Percentiles rank a stretch among this genome's conserved stretches.
Evolutionary conservation across 1,140 invertebrate genomes (phyloP).

Genomic region (Macrotrachela quadricornifera): DNA sequence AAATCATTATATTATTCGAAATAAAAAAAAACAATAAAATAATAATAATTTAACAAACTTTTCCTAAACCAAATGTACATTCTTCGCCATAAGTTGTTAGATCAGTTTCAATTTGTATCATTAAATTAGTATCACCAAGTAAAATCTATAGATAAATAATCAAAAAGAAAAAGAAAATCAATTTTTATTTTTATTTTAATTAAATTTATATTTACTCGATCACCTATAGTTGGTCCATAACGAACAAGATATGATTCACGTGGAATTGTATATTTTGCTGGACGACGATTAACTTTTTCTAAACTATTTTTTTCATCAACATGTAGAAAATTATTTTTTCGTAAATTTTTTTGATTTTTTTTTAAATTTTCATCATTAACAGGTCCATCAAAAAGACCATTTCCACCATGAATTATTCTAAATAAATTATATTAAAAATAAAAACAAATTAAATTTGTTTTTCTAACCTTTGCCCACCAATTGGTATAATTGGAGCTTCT

Average conservation of each 20-base stretch:
- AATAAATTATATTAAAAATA: background rate
- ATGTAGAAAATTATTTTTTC: slow-evolving; percentile 12
- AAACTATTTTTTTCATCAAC: slow-evolving; percentile 9
- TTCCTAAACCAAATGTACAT: slow-evolving; percentile 30
- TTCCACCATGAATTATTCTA: slow-evolving; percentile 25
- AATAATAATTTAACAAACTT: slow-evolving; percentile 14
- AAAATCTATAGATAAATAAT: slow-evolving; percentile 19
- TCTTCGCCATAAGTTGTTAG: slow-evolving; percentile 27
- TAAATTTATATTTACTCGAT: slow-evolving; percentile 14
- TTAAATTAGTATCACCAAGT: slow-evolving; percentile 23
- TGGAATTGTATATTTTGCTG: slow-evolving; percentile 3
- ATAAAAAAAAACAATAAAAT: too few relatives aligned
- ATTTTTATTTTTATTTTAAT: background rate
- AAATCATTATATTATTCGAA: background rate
- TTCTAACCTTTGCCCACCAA: slow-evolving; percentile 21
- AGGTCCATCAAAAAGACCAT: slow-evolving; percentile 22
- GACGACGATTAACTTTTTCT: background rate
- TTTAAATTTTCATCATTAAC: slow-evolving; percentile 12
- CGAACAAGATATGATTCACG: slow-evolving; percentile 17
- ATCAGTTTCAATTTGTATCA: slow-evolving; percentile 27
- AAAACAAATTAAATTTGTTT: background rate
- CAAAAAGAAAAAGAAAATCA: background rate
- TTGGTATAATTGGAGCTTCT: slow-evolving; percentile 20
- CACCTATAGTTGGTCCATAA: slow-evolving; percentile 26
- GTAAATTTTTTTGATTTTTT: slow-evolving; percentile 16